phyloP scores from a whole-genome alignment of 2,113 vertebrate genomes.

The Ancistrus triradiatus region DNA sequence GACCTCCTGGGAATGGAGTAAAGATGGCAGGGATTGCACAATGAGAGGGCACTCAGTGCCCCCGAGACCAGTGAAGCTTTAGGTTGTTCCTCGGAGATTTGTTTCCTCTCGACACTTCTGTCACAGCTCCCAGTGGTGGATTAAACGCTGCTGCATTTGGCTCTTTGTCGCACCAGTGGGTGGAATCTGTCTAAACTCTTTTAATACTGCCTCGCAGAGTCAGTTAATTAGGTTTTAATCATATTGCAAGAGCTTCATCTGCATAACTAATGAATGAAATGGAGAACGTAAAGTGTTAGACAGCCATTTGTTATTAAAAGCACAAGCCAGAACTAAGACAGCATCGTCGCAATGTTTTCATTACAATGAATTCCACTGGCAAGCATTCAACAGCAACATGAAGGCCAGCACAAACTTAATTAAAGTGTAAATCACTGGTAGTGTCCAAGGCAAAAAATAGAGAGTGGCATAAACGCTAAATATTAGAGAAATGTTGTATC shows the following conservation, averaged over 20 bases:
- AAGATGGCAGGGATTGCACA: conserved; percentile 7
- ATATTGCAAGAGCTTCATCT: not conserved
- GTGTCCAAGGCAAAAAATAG: no score
- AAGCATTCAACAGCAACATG: no score
- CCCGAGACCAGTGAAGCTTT: not conserved
- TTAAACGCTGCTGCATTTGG: not conserved
- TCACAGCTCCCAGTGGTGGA: not conserved
- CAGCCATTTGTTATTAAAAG: not conserved
- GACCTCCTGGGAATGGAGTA: conserved; percentile 22
- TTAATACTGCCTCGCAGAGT: not conserved
- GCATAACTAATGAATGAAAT: not conserved
- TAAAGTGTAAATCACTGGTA: no score
- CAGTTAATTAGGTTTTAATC: conserved; percentile 1
- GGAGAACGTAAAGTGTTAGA: not conserved
- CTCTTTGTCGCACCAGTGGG: not conserved
- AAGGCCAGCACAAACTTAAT: no score
- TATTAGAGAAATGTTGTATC: no score
- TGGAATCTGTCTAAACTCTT: not conserved
- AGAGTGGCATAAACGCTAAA: no score
- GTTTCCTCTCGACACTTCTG: no score
- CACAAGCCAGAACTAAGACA: not conserved
- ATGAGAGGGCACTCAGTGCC: not conserved
- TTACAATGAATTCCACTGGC: no score
- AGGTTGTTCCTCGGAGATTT: no score
- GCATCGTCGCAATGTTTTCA: no score